phyloP scores from a whole-genome alignment of 2,888 invertebrate genomes.

The Axea sp. region DNA sequence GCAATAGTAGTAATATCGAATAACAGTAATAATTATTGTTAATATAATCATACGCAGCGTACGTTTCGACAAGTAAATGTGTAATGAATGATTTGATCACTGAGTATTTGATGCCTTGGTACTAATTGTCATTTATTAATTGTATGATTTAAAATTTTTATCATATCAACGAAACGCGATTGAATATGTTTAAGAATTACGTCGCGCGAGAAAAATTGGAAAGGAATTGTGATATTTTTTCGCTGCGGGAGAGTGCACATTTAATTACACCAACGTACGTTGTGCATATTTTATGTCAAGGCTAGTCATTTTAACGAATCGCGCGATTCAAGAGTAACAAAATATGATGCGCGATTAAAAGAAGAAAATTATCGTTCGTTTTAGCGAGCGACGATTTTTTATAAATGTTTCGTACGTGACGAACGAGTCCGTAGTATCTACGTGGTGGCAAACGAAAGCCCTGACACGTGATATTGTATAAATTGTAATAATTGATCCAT shows the following conservation, averaged over 20 bases:
- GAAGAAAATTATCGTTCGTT: constrained; percentile 30
- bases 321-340: constrained; percentile 17
- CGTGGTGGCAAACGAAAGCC: too few species aligned
- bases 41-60: constrained; percentile 49
- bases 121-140: too few species aligned
- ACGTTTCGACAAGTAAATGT: constrained; percentile 49
- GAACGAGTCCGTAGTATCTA: too few species aligned
- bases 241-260: constrained; percentile 9
- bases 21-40: constrained; percentile 53
- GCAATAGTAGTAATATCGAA: constrained; percentile 49
- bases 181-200: not conserved
- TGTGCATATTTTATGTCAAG: constrained; percentile 47
- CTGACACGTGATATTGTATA: constrained; percentile 55
- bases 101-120: not conserved
- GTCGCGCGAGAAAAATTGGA: not conserved
- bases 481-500: constrained; percentile 58
- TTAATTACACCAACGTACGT: constrained; percentile 48
- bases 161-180: constrained; percentile 24
- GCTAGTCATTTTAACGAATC: constrained; percentile 55
- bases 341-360: constrained; percentile 2
- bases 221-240: constrained; percentile 28
- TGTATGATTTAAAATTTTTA: not conserved
- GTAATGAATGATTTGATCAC: constrained; percentile 4
- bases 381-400: constrained; percentile 36
- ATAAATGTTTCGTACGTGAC: constrained; percentile 52